phyloP scores from a whole-genome alignment of 2,888 invertebrate genomes.

The Cynaeus angustus region DNA sequence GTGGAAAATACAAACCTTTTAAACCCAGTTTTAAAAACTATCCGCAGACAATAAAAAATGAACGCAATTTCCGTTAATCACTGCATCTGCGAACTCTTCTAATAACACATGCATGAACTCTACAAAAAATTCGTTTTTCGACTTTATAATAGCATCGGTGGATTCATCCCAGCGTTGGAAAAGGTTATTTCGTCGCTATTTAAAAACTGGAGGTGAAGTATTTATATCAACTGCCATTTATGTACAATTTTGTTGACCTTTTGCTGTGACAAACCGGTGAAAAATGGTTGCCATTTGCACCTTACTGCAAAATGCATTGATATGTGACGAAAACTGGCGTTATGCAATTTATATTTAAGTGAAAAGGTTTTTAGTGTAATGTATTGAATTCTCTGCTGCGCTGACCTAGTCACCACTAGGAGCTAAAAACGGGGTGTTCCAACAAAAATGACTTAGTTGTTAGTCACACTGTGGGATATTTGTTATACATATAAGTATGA shows the following conservation, averaged over 20 bases:
- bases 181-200: not conserved
- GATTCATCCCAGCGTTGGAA: too few species aligned
- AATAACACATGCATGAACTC: too few species aligned
- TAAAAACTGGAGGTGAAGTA: too few species aligned
- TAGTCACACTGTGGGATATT: slow-evolving; percentile 13
- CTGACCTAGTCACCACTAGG: slow-evolving; percentile 31
- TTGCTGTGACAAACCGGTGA: slow-evolving; percentile 3
- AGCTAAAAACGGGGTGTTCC: slow-evolving; percentile 6
- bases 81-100: too few species aligned
- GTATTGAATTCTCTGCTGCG: slow-evolving; percentile 10
- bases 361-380: slow-evolving; percentile 19
- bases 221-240: slow-evolving; percentile 2
- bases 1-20: too few species aligned
- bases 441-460: slow-evolving; percentile 12
- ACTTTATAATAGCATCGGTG: too few species aligned
- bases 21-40: too few species aligned
- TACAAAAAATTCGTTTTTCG: too few species aligned
- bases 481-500: slow-evolving; percentile 1
- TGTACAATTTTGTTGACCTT: slow-evolving; percentile 14
- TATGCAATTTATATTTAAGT: slow-evolving; percentile 16
- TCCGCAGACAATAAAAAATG: too few species aligned
- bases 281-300: slow-evolving; percentile 1
- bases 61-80: too few species aligned
- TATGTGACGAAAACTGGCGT: slow-evolving; percentile 1
- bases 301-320: slow-evolving; percentile 9